A percentile compares a stretch with the other conserved stretches of the same genome.
phyloP scores from a whole-genome alignment of 2,113 vertebrate species.

The Baryphthengus martii region DNA sequence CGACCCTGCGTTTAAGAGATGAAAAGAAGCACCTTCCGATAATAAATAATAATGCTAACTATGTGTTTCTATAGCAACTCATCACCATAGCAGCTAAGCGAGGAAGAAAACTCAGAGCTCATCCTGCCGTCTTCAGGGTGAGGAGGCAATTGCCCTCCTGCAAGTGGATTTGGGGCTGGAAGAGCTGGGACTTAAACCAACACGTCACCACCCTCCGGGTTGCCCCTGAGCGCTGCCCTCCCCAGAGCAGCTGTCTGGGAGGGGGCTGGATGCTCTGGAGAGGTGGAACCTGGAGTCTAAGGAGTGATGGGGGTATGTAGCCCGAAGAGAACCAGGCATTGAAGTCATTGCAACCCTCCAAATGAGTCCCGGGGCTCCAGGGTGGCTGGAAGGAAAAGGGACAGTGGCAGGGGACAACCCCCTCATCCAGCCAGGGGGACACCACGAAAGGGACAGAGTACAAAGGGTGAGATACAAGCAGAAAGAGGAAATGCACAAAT shows the following conservation, averaged over 20 bases:
- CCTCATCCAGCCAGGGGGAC: neutral
- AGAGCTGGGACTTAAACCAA: neutral
- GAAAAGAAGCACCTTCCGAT: constrained; percentile 53
- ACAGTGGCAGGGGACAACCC: neutral
- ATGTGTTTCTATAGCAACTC: constrained; percentile 69
- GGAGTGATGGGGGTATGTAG: neutral
- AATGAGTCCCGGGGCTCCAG: neutral
- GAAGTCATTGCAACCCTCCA: neutral
- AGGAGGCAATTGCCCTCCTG: constrained; percentile 18
- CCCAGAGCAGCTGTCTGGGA: neutral
- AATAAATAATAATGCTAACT: constrained; percentile 68
- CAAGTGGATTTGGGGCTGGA: neutral
- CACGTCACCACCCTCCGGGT: neutral
- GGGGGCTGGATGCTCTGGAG: neutral
- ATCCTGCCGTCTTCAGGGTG: constrained; percentile 43
- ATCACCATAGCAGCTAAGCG: constrained; percentile 63
- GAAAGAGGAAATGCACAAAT: neutral
- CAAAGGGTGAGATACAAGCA: neutral
- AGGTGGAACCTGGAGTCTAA: neutral
- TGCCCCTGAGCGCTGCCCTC: neutral
- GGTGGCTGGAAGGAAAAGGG: neutral
- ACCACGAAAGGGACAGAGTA: neutral
- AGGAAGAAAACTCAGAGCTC: constrained; percentile 37
- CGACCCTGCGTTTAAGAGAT: neutral
- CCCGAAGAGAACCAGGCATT: accelerated